Evolutionary conservation across 2,888 invertebrate species (phyloP).

Genomic region (Leptopterna dolabrata): DNA sequence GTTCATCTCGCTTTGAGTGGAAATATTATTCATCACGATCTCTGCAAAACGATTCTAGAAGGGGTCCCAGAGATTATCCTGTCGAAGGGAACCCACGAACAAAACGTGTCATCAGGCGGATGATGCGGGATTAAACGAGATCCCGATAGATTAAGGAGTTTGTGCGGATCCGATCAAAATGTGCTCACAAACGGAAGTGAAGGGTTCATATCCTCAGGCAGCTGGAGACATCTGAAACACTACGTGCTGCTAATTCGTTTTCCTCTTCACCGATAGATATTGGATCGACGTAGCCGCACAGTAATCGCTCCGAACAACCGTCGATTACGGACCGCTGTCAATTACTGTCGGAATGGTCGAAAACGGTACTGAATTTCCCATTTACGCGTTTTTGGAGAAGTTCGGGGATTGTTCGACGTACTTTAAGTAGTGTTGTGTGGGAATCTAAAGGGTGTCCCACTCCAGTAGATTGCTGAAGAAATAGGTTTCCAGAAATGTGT

Average conservation of each 20-base stretch:
- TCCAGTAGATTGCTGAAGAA: no score
- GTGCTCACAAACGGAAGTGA: not conserved
- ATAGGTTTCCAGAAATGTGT: no score
- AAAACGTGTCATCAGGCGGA: not conserved
- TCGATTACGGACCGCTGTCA: no score
- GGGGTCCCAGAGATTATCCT: not conserved
- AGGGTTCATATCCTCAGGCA: not conserved
- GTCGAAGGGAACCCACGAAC: not conserved
- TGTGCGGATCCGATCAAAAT: not conserved
- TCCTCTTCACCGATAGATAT: not conserved
- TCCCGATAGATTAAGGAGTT: not conserved
- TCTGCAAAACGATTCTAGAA: not conserved
- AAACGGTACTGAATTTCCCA: no score
- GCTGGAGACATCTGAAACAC: not conserved
- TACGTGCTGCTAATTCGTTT: not conserved
- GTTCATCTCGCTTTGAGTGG: not conserved
- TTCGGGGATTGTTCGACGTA: no score
- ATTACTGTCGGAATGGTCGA: no score
- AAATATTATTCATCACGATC: not conserved
- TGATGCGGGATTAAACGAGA: not conserved
- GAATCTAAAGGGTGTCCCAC: no score
- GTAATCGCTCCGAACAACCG: no score
- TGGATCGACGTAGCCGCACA: no score
- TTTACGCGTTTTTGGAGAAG: no score
- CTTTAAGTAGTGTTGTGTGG: no score